These are phyloP conservation scores for Euborellia annulipes DNA, from an alignment of 1,140 invertebrate genomes.

Conservation along the genomic window DNA sequence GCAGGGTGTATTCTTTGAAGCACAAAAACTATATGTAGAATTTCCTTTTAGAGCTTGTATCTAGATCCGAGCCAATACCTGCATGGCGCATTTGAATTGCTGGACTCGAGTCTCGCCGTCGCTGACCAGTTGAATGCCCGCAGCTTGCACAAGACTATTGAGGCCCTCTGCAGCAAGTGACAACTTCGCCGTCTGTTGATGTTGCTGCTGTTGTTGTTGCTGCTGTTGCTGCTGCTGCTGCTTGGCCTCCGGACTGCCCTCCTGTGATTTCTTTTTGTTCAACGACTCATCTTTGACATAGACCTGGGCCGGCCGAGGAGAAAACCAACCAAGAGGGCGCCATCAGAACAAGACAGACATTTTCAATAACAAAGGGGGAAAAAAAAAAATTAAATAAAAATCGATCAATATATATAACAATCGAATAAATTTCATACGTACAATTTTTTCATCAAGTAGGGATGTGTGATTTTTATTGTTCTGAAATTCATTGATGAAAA, in stretches of 20 bases:
- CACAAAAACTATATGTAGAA: too few relatives aligned
- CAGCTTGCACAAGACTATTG: constrained; percentile 32
- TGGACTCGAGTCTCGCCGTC: constrained; percentile 30
- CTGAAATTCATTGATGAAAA: constrained; percentile 1
- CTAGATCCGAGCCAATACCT: too few relatives aligned
- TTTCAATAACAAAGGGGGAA: too few relatives aligned
- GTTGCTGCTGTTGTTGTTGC: constrained; percentile 22
- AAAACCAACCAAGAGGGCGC: not conserved
- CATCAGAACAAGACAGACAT: too few relatives aligned
- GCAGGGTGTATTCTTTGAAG: too few relatives aligned
- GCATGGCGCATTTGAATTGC: constrained; percentile 35
- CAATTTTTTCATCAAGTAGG: too few relatives aligned
- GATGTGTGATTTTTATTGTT: not conserved
- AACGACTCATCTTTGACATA: constrained; percentile 36
- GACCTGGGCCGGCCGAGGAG: constrained; percentile 22
- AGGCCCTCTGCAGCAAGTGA: constrained; percentile 23
- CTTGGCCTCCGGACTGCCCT: not conserved
- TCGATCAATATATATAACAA: too few relatives aligned
- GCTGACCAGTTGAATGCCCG: constrained; percentile 34
- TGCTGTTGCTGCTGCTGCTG: constrained; percentile 1
- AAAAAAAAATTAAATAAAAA: too few relatives aligned
- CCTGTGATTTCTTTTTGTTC: constrained; percentile 16
- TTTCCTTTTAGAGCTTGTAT: too few relatives aligned
- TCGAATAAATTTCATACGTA: too few relatives aligned
- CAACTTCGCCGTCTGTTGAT: not conserved